Conservation (phyloP, 2,888 invertebrate genomes). For the Drosophila histrio region DNA sequence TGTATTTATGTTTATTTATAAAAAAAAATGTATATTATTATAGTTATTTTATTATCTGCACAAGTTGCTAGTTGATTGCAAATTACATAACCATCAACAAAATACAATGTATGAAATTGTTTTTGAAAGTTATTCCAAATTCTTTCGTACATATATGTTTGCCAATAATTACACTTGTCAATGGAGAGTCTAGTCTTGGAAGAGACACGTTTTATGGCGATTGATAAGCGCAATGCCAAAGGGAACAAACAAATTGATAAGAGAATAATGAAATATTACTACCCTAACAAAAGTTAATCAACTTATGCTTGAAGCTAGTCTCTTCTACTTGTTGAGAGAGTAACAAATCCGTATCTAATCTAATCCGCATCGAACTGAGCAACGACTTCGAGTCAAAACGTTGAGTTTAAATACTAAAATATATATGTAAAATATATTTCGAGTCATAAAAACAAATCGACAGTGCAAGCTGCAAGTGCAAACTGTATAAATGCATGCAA, state of each 20-base stretch:
- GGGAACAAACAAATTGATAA: constrained; percentile 33
- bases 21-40: background rate
- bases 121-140: constrained; percentile 22
- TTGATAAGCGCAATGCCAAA: constrained; percentile 43
- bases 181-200: background rate
- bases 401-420: constrained; percentile 38
- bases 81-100: constrained; percentile 3
- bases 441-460: constrained; percentile 65
- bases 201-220: constrained; percentile 3
- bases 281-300: constrained; percentile 51
- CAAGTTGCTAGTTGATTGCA: background rate
- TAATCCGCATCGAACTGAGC: constrained; percentile 27
- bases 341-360: constrained; percentile 29
- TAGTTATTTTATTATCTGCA: constrained; percentile 1
- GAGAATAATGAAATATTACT: constrained; percentile 20
- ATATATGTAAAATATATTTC: constrained; percentile 10
- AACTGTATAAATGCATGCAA: constrained; percentile 58
- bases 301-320: background rate
- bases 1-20: background rate
- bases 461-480: constrained; percentile 66
- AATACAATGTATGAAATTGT: constrained; percentile 24
- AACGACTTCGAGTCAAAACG: constrained; percentile 43
- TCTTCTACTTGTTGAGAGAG: background rate
- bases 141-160: background rate
- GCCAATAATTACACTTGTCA: constrained; percentile 6